Evolutionary conservation across 2,113 vertebrate genomes (phyloP), one percentile per base, ranked within the genome.

Genomic region (Mugil cephalus): DNA sequence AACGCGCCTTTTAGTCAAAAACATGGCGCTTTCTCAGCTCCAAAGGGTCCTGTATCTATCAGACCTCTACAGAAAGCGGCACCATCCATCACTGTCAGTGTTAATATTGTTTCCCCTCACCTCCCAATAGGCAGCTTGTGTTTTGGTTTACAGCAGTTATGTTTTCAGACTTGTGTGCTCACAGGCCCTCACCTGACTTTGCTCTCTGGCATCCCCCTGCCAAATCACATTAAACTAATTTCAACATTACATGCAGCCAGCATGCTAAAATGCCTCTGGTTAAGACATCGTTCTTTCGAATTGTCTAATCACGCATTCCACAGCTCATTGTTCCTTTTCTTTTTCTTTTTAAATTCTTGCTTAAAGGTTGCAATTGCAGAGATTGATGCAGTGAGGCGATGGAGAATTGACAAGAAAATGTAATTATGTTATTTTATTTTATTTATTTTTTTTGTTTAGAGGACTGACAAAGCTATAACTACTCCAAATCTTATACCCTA

Each of bases 51-150:
- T 55, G 71, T 74, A 86, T 86, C 84, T 84, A 79, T 80, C 78
- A 87, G 72, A 74, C 79, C 74, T 74, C 74, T 69, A 69, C 76
- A 77, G 78, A 72, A 84, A 74, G 73, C 74, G 78, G 85, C 82
- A 60, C 87, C 91, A 93, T 94, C 89, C 89, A 93, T 94, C 93
- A 93, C 84, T 92, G 93, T 93, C 93, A 81, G 72, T 74, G 84
- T 85, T 93, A 89, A 93, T 93, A 92, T 90, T 92, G 88, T 85
- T 93, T 90, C 81, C 79, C 71, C 76, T 82, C 71, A 68, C 82
- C 78, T 89, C 91, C 91, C 89, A 86, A 83, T 76, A 84, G 92
- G 88, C 87, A 84, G 87, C 84, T 91, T 86, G 87, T 87, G 89
- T 88, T 90, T 90, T 91, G 92, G 84, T 92, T 94, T 92, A 86